These are phyloP conservation scores for Calliopum simillimum DNA, from an alignment of 2,888 invertebrate genomes.

Conservation along the genomic window DNA sequence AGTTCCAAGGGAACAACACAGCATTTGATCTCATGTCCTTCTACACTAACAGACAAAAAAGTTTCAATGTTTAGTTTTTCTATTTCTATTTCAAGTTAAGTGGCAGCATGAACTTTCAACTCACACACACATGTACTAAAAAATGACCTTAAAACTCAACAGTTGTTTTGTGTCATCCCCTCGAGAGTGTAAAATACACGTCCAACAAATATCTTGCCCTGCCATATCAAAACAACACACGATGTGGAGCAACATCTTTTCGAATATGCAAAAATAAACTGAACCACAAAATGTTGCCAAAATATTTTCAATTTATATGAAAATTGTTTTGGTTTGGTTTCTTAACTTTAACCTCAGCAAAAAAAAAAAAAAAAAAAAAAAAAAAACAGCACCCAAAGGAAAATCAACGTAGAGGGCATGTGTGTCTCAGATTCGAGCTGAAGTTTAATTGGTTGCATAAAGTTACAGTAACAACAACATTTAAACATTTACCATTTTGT, in stretches of 20 bases:
- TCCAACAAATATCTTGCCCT: neutral
- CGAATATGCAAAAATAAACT: neutral
- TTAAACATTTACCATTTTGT: neutral
- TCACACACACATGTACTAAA: neutral
- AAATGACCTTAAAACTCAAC: neutral
- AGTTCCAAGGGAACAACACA: no score
- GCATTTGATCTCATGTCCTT: no score
- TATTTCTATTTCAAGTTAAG: neutral
- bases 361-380: neutral
- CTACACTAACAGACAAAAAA: no score
- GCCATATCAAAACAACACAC: no score
- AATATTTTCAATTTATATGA: conserved; percentile 27
- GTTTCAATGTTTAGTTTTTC: no score
- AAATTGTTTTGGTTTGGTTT: conserved; percentile 23
- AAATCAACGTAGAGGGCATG: neutral
- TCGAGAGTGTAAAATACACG: neutral
- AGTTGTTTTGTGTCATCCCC: conserved; percentile 12
- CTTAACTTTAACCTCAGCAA: conserved; percentile 11
- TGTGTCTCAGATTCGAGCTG: neutral
- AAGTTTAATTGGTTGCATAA: conserved; percentile 4
- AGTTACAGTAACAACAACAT: neutral
- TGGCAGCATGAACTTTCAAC: neutral
- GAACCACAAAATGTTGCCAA: conserved; percentile 19
- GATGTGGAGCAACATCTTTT: conserved; percentile 1
- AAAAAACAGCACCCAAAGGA: no score